Base-by-base conservation (phyloP, 2,113 vertebrate species). In the Forbesichthys agassizii region DNA sequence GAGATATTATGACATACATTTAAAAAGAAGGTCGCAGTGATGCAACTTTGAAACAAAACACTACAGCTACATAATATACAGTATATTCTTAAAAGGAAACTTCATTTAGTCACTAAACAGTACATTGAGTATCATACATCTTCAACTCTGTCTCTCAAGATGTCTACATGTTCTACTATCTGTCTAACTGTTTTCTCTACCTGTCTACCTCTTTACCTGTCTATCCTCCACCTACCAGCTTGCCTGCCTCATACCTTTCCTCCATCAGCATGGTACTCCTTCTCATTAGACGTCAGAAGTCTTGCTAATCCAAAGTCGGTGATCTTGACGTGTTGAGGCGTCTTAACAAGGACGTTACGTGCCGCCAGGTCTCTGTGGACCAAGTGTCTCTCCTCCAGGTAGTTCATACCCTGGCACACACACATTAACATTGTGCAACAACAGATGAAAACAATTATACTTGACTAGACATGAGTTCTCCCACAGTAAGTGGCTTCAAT, bases 341-440 rank as follows among this genome's bases (percentile, higher is more conserved):
- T 93, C 85, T 98, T 98, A 60, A 99, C 93, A 5, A 99, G 93
- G 33, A 99, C 96, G 0, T 99, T 99, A 71, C 96, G 92, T 33
- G 97, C 97, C 0, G 97, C 97, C 80, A 99, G 90, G 84, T 99
- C 96, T 3, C 97, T 92, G 74, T 99, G 97, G n/a, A 99, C 97
- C 86, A 99, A 84, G 66, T 94, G 95, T 7, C 93, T 93, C 47
- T 98, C 96, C 74, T 99, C 96, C 79, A 99, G 88, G 56, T 99
- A 99, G 84, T 90, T 95, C 96, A 98, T 98, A 1, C 97, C 97
- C 97, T 98, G 77, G 3, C 51, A 36, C 18, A 58, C 18, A 58
- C 20, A 58, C 56, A 58, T 9, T 27, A 16, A 56, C 54, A 14
- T 7, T 9, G n/a, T n/a, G n/a, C n/a, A n/a, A n/a, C n/a, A n/a